A percentile compares a stretch with the other conserved stretches of the same genome.
Evolutionary conservation across 2,797 vertebrate species (phyloP).

Genomic region (Macrochelys suwanniensis): DNA sequence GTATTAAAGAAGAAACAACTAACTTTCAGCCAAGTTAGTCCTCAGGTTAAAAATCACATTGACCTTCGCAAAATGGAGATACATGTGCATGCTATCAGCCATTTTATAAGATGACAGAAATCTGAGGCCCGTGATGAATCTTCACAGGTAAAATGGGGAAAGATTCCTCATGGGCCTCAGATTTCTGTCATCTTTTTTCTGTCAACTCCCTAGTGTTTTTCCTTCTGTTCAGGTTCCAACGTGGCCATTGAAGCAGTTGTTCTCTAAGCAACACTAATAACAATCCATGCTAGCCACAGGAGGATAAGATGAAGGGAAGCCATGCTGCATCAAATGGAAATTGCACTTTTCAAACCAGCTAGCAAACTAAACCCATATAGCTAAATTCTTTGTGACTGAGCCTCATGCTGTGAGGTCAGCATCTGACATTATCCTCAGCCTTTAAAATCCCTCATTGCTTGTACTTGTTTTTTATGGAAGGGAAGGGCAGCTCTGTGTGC

Average conservation of each 20-base stretch:
- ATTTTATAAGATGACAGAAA: constrained; percentile 23
- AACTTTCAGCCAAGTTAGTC: constrained; percentile 20
- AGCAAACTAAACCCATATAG: constrained; percentile 72
- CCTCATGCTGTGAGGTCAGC: constrained; percentile 61
- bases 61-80: constrained; percentile 49
- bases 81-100: constrained; percentile 33
- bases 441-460: constrained; percentile 66
- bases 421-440: constrained; percentile 66
- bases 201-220: constrained; percentile 5
- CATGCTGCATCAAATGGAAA: constrained; percentile 74
- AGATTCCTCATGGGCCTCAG: constrained; percentile 41
- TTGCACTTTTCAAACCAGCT: constrained; percentile 73
- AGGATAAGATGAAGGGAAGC: constrained; percentile 44
- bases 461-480: constrained; percentile 68
- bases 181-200: constrained; percentile 45
- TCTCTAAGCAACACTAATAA: constrained; percentile 58
- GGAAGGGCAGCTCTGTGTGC: not conserved
- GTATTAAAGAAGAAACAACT: constrained; percentile 48
- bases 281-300: constrained; percentile 1
- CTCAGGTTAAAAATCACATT: constrained; percentile 42
- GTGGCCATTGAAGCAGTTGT: constrained; percentile 48
- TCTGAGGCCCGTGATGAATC: not conserved
- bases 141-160: not conserved
- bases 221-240: constrained; percentile 27
- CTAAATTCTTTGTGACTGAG: constrained; percentile 60